Percentiles rank a stretch among this genome's conserved stretches.
phyloP scores from a whole-genome alignment of 2,113 vertebrate species.

The Cygnus buccinator region DNA sequence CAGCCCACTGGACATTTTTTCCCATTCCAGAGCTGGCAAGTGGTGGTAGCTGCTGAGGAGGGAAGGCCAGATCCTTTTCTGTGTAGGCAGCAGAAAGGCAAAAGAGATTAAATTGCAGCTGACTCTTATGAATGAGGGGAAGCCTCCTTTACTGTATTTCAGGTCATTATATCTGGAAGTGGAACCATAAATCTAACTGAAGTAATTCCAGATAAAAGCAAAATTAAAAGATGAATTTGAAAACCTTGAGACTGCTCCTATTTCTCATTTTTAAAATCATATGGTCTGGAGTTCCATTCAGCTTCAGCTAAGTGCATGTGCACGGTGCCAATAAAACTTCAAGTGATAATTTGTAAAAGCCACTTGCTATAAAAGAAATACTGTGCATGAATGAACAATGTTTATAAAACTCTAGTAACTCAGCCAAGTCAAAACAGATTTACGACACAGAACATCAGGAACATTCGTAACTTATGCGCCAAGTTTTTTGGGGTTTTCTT shows the following conservation, averaged over 20 bases:
- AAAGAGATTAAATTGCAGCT: background rate
- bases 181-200: background rate
- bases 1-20: background rate
- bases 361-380: background rate
- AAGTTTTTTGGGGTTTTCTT: background rate
- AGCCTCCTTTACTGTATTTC: background rate
- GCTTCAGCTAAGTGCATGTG: background rate
- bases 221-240: slow-evolving; percentile 23
- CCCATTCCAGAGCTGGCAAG: background rate
- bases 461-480: background rate
- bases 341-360: slow-evolving; percentile 34
- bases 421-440: slow-evolving; percentile 18
- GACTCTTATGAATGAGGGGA: background rate
- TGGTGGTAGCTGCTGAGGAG: background rate
- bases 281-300: background rate
- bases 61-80: background rate
- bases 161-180: background rate
- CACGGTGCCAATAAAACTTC: background rate
- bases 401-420: slow-evolving; percentile 8
- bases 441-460: background rate
- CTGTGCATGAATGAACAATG: background rate
- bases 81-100: slow-evolving; percentile 2
- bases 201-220: background rate
- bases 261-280: slow-evolving; percentile 8
- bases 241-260: background rate